Base-by-base conservation (phyloP, 2,888 invertebrate genomes). In the Hydriomena furcata region DNA sequence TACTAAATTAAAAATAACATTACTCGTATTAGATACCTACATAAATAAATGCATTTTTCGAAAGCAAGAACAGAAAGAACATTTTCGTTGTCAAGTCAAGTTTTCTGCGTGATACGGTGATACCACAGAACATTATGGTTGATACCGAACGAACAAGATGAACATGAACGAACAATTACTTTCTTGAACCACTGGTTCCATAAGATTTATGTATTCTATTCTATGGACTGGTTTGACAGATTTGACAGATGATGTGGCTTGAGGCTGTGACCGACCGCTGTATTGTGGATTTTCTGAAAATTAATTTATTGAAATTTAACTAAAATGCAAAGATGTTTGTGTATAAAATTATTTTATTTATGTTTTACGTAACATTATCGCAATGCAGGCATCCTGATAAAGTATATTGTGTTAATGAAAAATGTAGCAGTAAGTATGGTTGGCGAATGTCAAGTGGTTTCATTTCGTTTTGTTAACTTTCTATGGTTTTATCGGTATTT, bases 361-460 rank as follows among this genome's bases (percentile, higher is more conserved):
- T 76, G 64, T 76, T 82, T 72, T 75, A 79, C 64, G 67, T 86
- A 55, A 71, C 79, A 58, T 59, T 75, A 49, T 74, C 75, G 60
- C 69, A 82, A 49, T 82, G 90, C 71, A 80, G 86, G 81, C 84
- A 93, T 68, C 94, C 95, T 45, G 93, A 94, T 74, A 92, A 93
- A 82, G 92, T 94, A 69, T 84, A 92, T 72, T 96, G 96, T 91
- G 94, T 89, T 64, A 93, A 95, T 85, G 81, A 90, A 77, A 82
- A 93, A 74, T 96, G 96, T 82, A 91, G 91, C 82, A 92, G 96
- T 96, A 88, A 82, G 82, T 76, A 48, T 32, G 42, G 46, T 52
- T 51, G 51, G 31, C 56, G 43, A 52, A 43, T 49, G 56, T 55
- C 44, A 53, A 47, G 40, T 60, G 32, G 17, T 3, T 17, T 17